Evolutionary conservation across 2,113 vertebrate genomes (phyloP), one percentile per base, ranked within the genome.

Genomic region (Polypterus bichir): DNA sequence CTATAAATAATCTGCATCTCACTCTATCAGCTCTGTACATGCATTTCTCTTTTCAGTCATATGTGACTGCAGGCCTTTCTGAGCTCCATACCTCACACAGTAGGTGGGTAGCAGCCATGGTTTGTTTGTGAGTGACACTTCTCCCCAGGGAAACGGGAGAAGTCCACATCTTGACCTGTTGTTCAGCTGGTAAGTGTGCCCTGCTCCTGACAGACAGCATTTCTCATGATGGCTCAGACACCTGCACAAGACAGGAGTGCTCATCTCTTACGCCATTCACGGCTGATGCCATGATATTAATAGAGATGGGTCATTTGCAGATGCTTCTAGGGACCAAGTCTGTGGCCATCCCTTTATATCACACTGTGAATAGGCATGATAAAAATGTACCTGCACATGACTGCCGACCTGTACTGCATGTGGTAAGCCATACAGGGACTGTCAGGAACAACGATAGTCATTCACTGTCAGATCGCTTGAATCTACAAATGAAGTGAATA

Each of bases 61-160:
- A 27, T 27, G 27, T 27, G 27, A 27, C 70, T 9, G 48, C 44
- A 44, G 6, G 7, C 9, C 47, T n/a, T 57, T 45, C 47, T 54
- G 70, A 73, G 72, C 73, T 47, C 7, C 4, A 58, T 68, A 66
- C 65, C 67, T 73, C 7, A 10, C 51, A 52, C 51, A 52, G 51
- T 27, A 27, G 27, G 27, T 27, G 27, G 27, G 27, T 27, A 27
- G 27, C 27, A 27, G 27, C 27, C 27, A 27, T 27, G 27, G 27
- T 27, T 27, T 27, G 27, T 27, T 27, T 27, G 27, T 27, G 51
- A 10, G 7, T 52, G 51, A 52, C 51, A 10, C 51, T 10, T 10
- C 51, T 7, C 51, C 10, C 51, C 51, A 52, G 51, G 51, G 4
- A 10, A 3, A 10, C 10, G 51, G 7, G 51, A 52, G 51, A 52